Evolutionary conservation across 2,113 vertebrate species (phyloP), one percentile per base, ranked within the genome.

Genomic region (Stictonetta naevosa): DNA sequence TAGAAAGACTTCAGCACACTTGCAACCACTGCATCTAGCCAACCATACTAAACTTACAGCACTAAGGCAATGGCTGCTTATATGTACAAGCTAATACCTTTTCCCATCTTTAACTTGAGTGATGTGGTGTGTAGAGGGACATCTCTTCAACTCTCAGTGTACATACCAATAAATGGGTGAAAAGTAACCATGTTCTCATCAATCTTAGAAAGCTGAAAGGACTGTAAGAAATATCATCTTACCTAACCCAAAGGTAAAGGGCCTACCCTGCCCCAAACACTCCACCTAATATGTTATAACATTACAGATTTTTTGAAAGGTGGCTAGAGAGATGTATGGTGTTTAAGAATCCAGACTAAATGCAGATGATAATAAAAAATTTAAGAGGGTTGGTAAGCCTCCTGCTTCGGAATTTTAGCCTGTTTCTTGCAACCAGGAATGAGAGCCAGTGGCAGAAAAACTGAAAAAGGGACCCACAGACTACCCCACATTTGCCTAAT

Each of bases 21-120:
- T 69, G 13, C 18, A 81, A 36, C 26, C 20, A 29, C 53, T 68
- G 7, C 13, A 36, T n/a, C 19, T 40, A 71, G 23, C 6, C 33
- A 56, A 25, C 42, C n/a, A 66, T 3, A 68, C 2, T 7, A 75
- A 71, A 72, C 16, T 34, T 0, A 46, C 2, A 82, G 58, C 50
- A 50, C 13, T 22, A 64, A 20, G 66, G 9, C 20, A 76, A 16
- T 38, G 50, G 58, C 34, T 73, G 33, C 20, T 72, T 76, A 46
- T 2, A 69, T 4, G 44, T 6, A 73, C 0, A 0, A 53, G 36
- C 26, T 28, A 52, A 62, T 1, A 46, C 26, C 6, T 82, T 59
- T 80, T 44, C 40, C 12, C 20, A 48, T 15, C 15, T 68, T 40
- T 42, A 72, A 78, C 19, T 7, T 4, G 6, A 66, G 13, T 12